phyloP scores from a whole-genome alignment of 2,113 vertebrate species.

The Heterotilapia buettikoferi region DNA sequence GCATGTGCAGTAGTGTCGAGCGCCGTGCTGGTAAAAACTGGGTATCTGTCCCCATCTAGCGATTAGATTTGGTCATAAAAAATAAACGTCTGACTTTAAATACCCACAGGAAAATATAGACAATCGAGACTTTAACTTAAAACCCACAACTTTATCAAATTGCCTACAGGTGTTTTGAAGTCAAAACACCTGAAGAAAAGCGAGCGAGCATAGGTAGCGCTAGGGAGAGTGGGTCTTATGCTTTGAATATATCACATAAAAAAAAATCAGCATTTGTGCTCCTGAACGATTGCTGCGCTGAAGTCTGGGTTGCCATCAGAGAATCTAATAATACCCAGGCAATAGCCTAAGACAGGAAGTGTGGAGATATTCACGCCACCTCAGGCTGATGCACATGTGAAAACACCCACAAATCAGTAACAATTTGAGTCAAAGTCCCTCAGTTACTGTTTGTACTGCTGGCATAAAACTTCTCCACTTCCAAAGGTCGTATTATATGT shows the following conservation, averaged over 20 bases:
- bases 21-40: not conserved
- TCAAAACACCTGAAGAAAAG: not conserved
- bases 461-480: slow-evolving; percentile 8
- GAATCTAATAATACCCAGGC: not conserved
- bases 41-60: not conserved
- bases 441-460: slow-evolving; percentile 11
- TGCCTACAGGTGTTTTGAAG: not conserved
- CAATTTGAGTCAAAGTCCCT: slow-evolving; percentile 35
- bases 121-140: not conserved
- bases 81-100: not conserved
- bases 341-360: not conserved
- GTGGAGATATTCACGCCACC: not conserved
- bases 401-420: not conserved
- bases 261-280: not conserved
- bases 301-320: not conserved
- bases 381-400: not conserved
- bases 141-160: not conserved
- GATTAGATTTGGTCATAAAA: not conserved
- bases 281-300: not conserved
- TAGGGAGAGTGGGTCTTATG: not conserved
- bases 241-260: not conserved
- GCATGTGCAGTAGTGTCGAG: not conserved
- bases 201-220: not conserved
- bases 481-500: slow-evolving; percentile 30
- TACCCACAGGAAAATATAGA: not conserved